Conservation (phyloP, 2,888 invertebrate genomes). For the Thecophora atra region DNA sequence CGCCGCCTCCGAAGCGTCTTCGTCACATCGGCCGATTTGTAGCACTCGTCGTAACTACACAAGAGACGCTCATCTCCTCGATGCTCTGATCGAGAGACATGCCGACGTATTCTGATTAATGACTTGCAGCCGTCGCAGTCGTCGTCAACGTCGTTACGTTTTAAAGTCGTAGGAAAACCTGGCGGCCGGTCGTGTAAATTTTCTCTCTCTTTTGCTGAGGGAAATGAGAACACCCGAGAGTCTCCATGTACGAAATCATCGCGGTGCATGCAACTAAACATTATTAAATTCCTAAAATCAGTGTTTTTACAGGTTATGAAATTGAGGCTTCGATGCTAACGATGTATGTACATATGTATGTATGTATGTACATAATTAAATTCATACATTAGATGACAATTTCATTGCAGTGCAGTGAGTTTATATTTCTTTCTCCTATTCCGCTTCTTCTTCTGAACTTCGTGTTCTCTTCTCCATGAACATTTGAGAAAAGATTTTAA, state of each 20-base stretch:
- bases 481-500: background rate
- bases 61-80: too few relatives aligned
- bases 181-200: background rate
- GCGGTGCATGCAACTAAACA: too few relatives aligned
- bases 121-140: background rate
- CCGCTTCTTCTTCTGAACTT: too few relatives aligned
- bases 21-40: too few relatives aligned
- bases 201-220: background rate
- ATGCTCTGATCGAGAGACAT: too few relatives aligned
- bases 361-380: too few relatives aligned
- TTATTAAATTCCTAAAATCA: background rate
- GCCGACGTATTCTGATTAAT: background rate
- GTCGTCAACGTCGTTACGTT: background rate
- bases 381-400: background rate
- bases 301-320: background rate
- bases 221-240: background rate
- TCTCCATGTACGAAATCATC: too few relatives aligned
- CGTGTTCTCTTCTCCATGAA: too few relatives aligned
- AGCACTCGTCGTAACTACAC: too few relatives aligned
- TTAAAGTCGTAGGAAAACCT: background rate
- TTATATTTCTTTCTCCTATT: too few relatives aligned
- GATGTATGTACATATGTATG: background rate
- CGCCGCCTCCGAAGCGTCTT: too few relatives aligned
- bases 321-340: background rate
- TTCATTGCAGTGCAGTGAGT: slow-evolving; percentile 3